Percentiles rank a stretch among this genome's conserved stretches.
Conservation (phyloP, 2,113 vertebrate genomes). For the Paratilapia polleni region DNA sequence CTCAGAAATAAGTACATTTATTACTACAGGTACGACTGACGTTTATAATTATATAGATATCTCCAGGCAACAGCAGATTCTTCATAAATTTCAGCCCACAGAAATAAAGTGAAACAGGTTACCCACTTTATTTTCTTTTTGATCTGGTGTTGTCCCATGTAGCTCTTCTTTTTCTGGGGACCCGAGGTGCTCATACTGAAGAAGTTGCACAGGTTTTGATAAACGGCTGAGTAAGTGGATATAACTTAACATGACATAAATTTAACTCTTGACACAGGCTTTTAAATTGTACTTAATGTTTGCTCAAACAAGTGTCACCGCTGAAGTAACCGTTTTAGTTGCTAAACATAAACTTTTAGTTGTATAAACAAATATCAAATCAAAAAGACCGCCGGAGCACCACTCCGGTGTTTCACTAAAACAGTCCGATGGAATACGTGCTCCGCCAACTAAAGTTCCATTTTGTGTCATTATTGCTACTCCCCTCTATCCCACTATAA, state of each 20-base stretch:
- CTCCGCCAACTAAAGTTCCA: constrained; percentile 7
- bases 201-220: background rate
- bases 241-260: constrained; percentile 46
- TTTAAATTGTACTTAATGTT: background rate
- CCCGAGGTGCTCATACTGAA: constrained; percentile 57
- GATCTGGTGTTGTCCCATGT: constrained; percentile 79
- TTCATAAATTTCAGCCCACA: background rate
- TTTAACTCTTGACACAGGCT: background rate
- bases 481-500: no score
- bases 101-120: background rate
- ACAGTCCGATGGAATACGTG: constrained; percentile 40
- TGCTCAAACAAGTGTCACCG: background rate
- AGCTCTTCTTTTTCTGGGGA: constrained; percentile 72
- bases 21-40: background rate
- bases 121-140: constrained; percentile 73
- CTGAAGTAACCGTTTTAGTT: background rate
- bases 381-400: constrained; percentile 62
- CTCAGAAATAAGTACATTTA: background rate
- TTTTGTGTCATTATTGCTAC: background rate
- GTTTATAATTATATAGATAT: background rate
- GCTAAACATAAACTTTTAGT: background rate
- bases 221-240: background rate
- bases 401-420: constrained; percentile 48
- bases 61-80: background rate
- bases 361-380: constrained; percentile 5